Evolutionary conservation across 2,797 vertebrate species (phyloP).

Genomic region (Coilia nasus): DNA sequence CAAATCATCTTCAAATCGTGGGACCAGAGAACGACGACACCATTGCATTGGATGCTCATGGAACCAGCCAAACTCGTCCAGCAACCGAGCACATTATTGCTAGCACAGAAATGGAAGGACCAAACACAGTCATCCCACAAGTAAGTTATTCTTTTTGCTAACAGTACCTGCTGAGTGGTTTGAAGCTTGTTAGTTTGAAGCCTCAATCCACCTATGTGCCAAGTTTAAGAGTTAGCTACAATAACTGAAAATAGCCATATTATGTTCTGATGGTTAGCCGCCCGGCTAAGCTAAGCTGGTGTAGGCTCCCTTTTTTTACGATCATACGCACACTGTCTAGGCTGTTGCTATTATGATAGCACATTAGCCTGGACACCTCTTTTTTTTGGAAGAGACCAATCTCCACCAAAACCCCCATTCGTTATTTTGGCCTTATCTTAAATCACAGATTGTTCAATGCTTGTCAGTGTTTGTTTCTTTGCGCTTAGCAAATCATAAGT

Average conservation of each 20-base stretch:
- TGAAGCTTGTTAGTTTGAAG: not conserved
- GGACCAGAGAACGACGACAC: not conserved
- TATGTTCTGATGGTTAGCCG: not conserved
- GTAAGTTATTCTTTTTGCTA: conserved; percentile 1
- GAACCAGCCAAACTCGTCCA: not conserved
- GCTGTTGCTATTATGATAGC: too few species aligned
- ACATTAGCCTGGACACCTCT: too few species aligned
- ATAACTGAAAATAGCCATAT: too few species aligned
- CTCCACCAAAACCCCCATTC: too few species aligned
- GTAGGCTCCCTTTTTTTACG: too few species aligned
- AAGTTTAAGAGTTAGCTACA: not conserved
- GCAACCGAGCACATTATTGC: not conserved
- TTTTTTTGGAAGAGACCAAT: too few species aligned
- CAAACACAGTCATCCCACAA: not conserved
- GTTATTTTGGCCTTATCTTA: too few species aligned
- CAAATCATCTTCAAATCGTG: not conserved
- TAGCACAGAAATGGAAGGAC: not conserved
- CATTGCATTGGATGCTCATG: not conserved
- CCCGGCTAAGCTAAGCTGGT: too few species aligned
- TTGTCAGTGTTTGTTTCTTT: too few species aligned
- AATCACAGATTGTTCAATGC: too few species aligned
- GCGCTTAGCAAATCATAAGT: too few species aligned
- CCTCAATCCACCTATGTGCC: not conserved
- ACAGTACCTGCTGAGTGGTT: not conserved
- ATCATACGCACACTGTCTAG: too few species aligned